Evolutionary conservation across 2,113 vertebrate species (phyloP).

Genomic region (Cynocephalus volans): DNA sequence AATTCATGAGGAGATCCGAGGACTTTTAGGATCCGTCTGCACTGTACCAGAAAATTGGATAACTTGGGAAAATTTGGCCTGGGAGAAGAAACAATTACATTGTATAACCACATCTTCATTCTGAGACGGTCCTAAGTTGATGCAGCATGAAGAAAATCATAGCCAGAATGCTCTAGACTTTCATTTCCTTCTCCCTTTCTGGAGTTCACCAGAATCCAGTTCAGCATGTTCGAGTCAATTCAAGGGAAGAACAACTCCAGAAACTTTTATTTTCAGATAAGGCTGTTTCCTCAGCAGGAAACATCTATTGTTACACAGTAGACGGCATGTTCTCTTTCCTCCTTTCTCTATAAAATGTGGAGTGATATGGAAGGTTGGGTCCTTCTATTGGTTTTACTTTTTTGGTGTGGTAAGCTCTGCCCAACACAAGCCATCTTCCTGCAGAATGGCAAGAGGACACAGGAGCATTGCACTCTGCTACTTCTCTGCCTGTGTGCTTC

Average conservation of each 20-base stretch:
- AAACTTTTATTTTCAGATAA: not conserved
- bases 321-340: fast-evolving
- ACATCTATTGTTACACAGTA: not conserved
- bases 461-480: fast-evolving
- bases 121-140: not conserved
- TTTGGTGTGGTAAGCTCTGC: not conserved
- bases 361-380: too few relatives aligned
- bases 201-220: not conserved
- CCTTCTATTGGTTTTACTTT: not conserved
- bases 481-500: not conserved
- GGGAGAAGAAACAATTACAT: not conserved
- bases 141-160: not conserved
- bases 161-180: not conserved
- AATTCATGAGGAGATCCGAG: not conserved
- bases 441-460: not conserved
- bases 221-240: not conserved
- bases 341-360: not conserved
- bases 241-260: not conserved
- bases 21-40: not conserved
- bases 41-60: not conserved
- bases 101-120: not conserved
- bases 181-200: not conserved
- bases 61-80: not conserved
- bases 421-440: too few relatives aligned
- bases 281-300: not conserved